A percentile compares a stretch with the other conserved stretches of the same genome.
phyloP scores from a whole-genome alignment of 2,888 invertebrate species.

The Seira sanloemensis region DNA sequence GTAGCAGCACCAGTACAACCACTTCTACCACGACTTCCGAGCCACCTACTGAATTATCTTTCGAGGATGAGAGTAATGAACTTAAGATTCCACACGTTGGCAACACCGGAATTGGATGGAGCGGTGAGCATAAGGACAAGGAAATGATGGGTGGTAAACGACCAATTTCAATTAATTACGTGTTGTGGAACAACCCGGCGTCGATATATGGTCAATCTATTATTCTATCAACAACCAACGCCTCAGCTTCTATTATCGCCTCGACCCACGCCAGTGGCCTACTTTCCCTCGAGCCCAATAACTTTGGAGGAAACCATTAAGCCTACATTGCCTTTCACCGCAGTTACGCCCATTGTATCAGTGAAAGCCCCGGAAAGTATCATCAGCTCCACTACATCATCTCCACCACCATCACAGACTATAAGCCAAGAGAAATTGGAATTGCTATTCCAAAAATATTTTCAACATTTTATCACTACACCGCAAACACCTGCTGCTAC shows the following conservation, averaged over 20 bases:
- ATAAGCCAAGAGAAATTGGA: constrained; percentile 38
- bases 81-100: neutral
- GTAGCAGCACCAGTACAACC: neutral
- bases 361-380: constrained; percentile 21
- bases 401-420: neutral
- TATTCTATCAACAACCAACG: constrained; percentile 48
- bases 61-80: constrained; percentile 26
- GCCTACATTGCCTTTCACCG: no score
- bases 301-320: constrained; percentile 14
- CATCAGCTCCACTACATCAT: neutral
- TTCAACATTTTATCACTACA: constrained; percentile 48
- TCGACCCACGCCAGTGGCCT: constrained; percentile 56
- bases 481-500: constrained; percentile 18
- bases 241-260: constrained; percentile 34
- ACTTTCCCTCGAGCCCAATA: constrained; percentile 50
- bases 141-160: constrained; percentile 11
- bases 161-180: constrained; percentile 57
- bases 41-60: constrained; percentile 26
- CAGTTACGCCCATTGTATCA: no score
- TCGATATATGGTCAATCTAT: constrained; percentile 50
- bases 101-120: constrained; percentile 15
- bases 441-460: constrained; percentile 52
- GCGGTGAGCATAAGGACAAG: neutral
- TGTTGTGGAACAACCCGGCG: constrained; percentile 50
- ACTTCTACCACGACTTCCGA: neutral